phyloP scores from a whole-genome alignment of 2,113 vertebrate genomes.

The Nothoprocta pentlandii region DNA sequence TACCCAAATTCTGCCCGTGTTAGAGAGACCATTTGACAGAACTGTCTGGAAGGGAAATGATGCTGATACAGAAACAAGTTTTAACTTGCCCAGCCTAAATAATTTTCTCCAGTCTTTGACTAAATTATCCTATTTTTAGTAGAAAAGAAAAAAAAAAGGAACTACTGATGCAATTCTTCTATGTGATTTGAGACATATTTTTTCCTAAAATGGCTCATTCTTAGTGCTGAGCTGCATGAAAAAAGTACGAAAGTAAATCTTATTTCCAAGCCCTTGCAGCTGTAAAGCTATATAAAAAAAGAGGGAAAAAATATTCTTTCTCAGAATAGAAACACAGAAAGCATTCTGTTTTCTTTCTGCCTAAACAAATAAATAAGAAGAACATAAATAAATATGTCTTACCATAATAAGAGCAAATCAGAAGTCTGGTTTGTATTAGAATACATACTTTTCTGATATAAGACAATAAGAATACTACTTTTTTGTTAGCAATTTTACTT shows the following conservation, averaged over 20 bases:
- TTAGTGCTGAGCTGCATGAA: neutral
- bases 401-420: neutral
- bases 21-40: neutral
- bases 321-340: neutral
- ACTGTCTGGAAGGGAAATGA: neutral
- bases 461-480: neutral
- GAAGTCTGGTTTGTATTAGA: neutral
- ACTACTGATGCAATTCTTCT: neutral
- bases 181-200: neutral
- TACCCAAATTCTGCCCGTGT: neutral
- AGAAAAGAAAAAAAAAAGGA: neutral
- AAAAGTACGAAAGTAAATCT: neutral
- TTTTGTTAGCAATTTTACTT: neutral
- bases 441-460: neutral
- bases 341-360: neutral
- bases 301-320: neutral
- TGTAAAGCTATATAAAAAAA: neutral
- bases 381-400: neutral
- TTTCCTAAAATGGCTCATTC: neutral
- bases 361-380: too few species aligned
- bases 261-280: neutral
- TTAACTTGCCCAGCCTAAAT: neutral
- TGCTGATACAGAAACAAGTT: neutral
- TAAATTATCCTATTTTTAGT: neutral
- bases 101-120: neutral